Conservation (phyloP, 2,888 invertebrate genomes). For the Caenorhabditis uteleia region DNA sequence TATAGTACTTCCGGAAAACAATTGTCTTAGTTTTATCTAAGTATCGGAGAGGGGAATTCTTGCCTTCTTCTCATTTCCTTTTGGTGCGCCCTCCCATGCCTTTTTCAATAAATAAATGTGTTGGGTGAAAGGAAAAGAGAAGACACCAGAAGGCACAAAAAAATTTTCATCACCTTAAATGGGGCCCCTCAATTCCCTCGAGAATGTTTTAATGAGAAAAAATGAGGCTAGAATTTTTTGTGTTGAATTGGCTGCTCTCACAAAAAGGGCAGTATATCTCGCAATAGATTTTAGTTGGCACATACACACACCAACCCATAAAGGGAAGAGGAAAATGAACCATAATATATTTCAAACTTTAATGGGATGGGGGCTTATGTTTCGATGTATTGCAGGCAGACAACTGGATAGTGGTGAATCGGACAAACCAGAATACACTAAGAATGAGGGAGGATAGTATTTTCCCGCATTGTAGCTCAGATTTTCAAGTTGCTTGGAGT, state of each 20-base stretch:
- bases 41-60: no score
- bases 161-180: slow-evolving; percentile 45
- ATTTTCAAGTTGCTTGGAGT: slow-evolving; percentile 53
- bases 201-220: no score
- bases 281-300: not conserved
- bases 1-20: no score
- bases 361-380: not conserved
- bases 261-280: not conserved
- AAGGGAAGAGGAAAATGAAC: slow-evolving; percentile 34
- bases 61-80: slow-evolving; percentile 34
- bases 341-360: not conserved
- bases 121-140: slow-evolving; percentile 8
- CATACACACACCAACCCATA: slow-evolving; percentile 4
- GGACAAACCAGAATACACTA: slow-evolving; percentile 32
- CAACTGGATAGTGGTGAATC: slow-evolving; percentile 41
- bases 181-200: slow-evolving; percentile 14
- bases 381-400: slow-evolving; percentile 34
- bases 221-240: no score
- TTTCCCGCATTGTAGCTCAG: slow-evolving; percentile 59
- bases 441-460: slow-evolving; percentile 52
- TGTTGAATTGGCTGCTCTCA: no score
- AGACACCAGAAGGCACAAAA: not conserved
- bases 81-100: no score
- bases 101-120: slow-evolving; percentile 13
- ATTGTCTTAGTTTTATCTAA: no score